A percentile compares a stretch with the other conserved stretches of the same genome.
Conservation (phyloP, 37 sponge, comb jelly and placozoan genomes). For the Beroe ovata region DNA sequence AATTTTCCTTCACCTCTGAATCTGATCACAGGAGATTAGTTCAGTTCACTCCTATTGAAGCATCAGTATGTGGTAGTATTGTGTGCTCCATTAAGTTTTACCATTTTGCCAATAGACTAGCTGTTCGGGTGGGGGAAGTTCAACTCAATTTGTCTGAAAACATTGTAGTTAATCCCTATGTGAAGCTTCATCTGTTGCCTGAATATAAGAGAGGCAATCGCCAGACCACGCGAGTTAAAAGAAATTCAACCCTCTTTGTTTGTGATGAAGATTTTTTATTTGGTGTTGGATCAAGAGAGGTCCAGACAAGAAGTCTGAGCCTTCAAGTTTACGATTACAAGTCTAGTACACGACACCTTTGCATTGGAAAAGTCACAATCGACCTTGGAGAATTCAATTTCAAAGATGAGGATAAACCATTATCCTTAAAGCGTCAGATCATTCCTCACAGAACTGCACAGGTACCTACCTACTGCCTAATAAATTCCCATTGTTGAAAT, state of each 20-base stretch:
- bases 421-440: conserved; percentile 49
- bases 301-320: neutral
- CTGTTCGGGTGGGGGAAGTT: conserved; percentile 55
- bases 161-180: conserved; percentile 52
- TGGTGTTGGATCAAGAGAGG: conserved; percentile 55
- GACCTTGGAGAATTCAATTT: conserved; percentile 27
- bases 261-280: conserved; percentile 66
- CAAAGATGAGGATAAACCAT: conserved; percentile 63
- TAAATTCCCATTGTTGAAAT: no score
- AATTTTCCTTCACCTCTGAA: conserved; percentile 58
- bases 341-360: conserved; percentile 37
- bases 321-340: conserved; percentile 63
- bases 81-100: conserved; percentile 57
- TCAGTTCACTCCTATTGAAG: conserved; percentile 31
- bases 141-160: neutral
- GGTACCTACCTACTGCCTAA: no score
- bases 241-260: conserved; percentile 26
- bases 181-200: conserved; percentile 56
- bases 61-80: conserved; percentile 36
- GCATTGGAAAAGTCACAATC: conserved; percentile 35
- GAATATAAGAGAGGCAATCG: conserved; percentile 51
- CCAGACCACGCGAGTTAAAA: conserved; percentile 46
- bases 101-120: conserved; percentile 58
- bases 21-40: neutral
- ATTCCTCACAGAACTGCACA: conserved; percentile 20